Conservation (phyloP, 2,113 vertebrate species). For the Siniperca knerii region DNA sequence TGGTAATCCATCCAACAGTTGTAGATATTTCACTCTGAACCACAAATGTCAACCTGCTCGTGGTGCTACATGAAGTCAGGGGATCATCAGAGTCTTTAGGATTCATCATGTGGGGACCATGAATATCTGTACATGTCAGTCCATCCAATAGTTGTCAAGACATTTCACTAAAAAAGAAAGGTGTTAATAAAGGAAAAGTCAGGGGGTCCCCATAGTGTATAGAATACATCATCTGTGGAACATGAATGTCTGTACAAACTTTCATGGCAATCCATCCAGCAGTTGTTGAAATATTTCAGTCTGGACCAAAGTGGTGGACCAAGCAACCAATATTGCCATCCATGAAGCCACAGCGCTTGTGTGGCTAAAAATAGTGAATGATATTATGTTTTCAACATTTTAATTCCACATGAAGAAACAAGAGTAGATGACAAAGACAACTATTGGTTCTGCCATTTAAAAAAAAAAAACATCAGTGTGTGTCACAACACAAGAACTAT, state of each 20-base stretch:
- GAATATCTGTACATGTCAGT: neutral
- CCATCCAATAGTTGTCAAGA: neutral
- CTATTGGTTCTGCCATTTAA: neutral
- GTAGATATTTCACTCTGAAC: too few species aligned
- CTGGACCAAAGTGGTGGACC: neutral
- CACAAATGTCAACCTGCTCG: too few species aligned
- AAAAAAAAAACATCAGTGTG: neutral
- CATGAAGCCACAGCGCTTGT: neutral
- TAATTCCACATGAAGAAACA: constrained; percentile 2
- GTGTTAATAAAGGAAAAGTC: too few species aligned
- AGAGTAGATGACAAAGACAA: neutral
- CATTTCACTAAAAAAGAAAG: neutral
- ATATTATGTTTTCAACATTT: neutral
- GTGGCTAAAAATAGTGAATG: neutral
- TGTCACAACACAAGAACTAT: neutral
- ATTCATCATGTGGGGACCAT: neutral
- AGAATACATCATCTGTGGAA: neutral
- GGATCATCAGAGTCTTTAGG: neutral
- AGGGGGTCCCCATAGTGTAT: neutral
- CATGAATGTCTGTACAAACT: neutral
- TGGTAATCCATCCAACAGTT: too few species aligned
- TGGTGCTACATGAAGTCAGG: neutral
- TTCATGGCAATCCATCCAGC: neutral
- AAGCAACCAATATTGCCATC: neutral
- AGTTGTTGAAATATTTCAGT: neutral